A percentile compares a stretch with the other conserved stretches of the same genome.
phyloP scores from a whole-genome alignment of 1,140 invertebrate species.

The Aphidius ervi region DNA sequence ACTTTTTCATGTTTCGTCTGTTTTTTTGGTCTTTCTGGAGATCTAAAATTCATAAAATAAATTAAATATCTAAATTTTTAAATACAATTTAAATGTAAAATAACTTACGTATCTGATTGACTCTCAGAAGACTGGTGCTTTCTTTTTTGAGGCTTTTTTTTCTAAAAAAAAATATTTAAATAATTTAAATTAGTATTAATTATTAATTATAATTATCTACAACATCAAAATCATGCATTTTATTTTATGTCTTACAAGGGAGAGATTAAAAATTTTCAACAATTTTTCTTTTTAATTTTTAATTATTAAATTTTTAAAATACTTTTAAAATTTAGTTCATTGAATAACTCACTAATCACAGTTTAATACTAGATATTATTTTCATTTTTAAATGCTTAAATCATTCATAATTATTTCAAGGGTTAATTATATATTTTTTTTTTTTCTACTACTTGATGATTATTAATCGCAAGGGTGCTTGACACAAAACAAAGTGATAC shows the following conservation, averaged over 20 bases:
- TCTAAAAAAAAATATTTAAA: slow-evolving; percentile 42
- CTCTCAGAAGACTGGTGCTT: slow-evolving; percentile 45
- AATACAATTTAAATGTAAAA: slow-evolving; percentile 8
- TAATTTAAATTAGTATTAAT: slow-evolving; percentile 23
- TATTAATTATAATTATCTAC: neutral
- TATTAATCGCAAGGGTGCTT: slow-evolving; percentile 37
- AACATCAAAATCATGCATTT: slow-evolving; percentile 46
- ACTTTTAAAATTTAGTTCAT: slow-evolving; percentile 1
- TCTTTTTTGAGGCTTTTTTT: slow-evolving; percentile 45
- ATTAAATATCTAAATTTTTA: slow-evolving; percentile 14
- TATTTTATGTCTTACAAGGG: slow-evolving; percentile 15
- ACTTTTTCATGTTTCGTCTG: slow-evolving; percentile 26
- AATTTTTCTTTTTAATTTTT: slow-evolving; percentile 6
- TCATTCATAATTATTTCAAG: neutral
- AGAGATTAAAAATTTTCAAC: neutral
- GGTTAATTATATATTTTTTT: neutral
- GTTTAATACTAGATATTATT: neutral
- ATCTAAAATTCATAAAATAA: slow-evolving; percentile 29
- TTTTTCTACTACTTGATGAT: slow-evolving; percentile 13
- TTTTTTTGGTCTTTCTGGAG: slow-evolving; percentile 41
- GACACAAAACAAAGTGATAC: slow-evolving; percentile 44
- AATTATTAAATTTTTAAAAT: slow-evolving; percentile 4
- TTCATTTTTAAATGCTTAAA: neutral
- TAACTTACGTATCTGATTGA: slow-evolving; percentile 41
- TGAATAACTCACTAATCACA: slow-evolving; percentile 4